Evolutionary conservation across 2,888 invertebrate species (phyloP).

Genomic region (Melolontha melolontha): DNA sequence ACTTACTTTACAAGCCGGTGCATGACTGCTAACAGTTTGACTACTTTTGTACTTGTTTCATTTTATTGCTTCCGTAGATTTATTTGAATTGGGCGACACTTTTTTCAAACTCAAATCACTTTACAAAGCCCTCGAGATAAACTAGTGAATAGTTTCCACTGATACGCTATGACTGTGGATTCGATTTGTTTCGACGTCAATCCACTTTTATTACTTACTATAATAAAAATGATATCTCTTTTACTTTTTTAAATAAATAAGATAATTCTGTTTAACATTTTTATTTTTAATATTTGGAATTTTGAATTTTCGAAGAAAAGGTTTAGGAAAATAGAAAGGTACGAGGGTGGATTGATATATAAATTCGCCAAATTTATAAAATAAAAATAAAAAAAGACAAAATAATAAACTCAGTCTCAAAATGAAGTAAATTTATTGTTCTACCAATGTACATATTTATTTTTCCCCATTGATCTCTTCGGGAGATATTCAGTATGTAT

Average conservation of each 20-base stretch:
- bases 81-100: slow-evolving; percentile 56
- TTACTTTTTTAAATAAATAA: slow-evolving; percentile 12
- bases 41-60: slow-evolving; percentile 56
- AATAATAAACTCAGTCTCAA: too few species aligned
- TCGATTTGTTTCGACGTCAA: slow-evolving; percentile 51
- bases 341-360: too few species aligned
- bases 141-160: slow-evolving; percentile 52
- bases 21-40: slow-evolving; percentile 54
- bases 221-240: not conserved
- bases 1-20: slow-evolving; percentile 52
- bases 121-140: slow-evolving; percentile 54
- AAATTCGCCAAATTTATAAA: too few species aligned
- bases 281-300: too few species aligned
- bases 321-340: too few species aligned
- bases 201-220: slow-evolving; percentile 48
- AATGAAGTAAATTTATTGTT: too few species aligned
- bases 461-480: too few species aligned
- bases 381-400: too few species aligned
- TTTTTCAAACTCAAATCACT: slow-evolving; percentile 53
- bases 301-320: too few species aligned
- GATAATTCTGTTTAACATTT: not conserved
- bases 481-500: too few species aligned
- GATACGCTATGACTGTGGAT: slow-evolving; percentile 50
- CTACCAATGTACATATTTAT: too few species aligned
- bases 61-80: slow-evolving; percentile 59